Percentiles rank a stretch among this genome's conserved stretches.
These are phyloP conservation scores for Drosophila sp. DNA, from an alignment of 1,140 invertebrate species.

Conservation along the genomic window DNA sequence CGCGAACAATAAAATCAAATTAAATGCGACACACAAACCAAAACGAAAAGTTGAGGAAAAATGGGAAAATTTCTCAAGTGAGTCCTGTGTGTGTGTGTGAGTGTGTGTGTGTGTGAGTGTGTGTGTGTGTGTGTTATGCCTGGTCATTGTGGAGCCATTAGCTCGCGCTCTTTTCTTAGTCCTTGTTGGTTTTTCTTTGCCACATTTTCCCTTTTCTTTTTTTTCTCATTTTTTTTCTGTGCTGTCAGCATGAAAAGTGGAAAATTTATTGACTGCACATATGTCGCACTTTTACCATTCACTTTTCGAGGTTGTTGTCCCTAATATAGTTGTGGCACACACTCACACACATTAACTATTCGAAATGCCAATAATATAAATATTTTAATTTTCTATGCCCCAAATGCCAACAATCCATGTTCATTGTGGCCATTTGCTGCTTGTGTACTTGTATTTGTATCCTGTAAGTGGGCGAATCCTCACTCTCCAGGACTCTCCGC, in stretches of 20 bases:
- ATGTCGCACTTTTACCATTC: conserved; percentile 69
- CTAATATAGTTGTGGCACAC: background rate
- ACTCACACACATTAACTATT: conserved; percentile 24
- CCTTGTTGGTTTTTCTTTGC: conserved; percentile 26
- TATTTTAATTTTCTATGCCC: conserved; percentile 76
- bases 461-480: conserved; percentile 35
- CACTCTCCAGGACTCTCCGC: conserved; percentile 25
- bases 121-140: conserved; percentile 38
- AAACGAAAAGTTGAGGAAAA: conserved; percentile 39
- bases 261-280: conserved; percentile 80
- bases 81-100: conserved; percentile 1
- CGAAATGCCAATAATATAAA: conserved; percentile 31
- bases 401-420: conserved; percentile 63
- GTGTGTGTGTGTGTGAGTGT: conserved; percentile 15
- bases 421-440: conserved; percentile 51
- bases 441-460: conserved; percentile 4
- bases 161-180: conserved; percentile 25
- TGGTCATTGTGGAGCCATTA: conserved; percentile 80
- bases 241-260: conserved; percentile 74
- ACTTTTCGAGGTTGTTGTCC: conserved; percentile 32
- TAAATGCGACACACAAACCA: conserved; percentile 51
- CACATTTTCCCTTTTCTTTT: conserved; percentile 9
- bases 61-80: conserved; percentile 24
- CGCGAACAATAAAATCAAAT: conserved; percentile 72
- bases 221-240: conserved; percentile 45